Evolutionary conservation across 2,888 invertebrate species (phyloP), one percentile per base, ranked within the genome.

Genomic region (Drosophila bunnanda): DNA sequence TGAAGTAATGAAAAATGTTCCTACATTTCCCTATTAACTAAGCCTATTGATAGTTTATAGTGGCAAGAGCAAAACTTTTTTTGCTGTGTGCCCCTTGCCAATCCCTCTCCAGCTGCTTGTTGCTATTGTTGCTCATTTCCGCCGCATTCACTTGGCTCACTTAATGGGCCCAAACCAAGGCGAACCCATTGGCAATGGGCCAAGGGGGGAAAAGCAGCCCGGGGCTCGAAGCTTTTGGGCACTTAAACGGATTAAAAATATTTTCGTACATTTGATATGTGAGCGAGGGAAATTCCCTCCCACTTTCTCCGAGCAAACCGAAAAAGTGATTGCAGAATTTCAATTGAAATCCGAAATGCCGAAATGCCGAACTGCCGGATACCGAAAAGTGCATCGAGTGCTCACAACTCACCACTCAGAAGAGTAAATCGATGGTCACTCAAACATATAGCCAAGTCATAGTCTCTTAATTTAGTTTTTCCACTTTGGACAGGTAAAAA

Each of bases 231-330:
- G 53, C 61, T 48, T 68, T 62, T 54, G 64, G 56, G 88, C 86
- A 88, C 89, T 89, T 90, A 89, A 89, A 89, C 82, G 90, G 87
- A 88, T 88, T 89, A 88, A 90, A 88, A 84, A 89, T 89, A 88
- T 89, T 89, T 67, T 89, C 80, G 77, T 84, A 76, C 88, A 80
- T 87, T 84, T 79, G 82, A 87, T 89, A 82, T 89, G 89, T 79
- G 82, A 70, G 74, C 60, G 59, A 65, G 76, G 59, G 69, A 76
- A 88, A 82, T 77, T 68, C 12, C 30, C 65, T 13, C 6, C 34
- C 50, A 30, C 44, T 38, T 43, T 53, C 52, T 25, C n/a, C 34
- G 32, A 34, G 71, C 60, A 43, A 52, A 71, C 50, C 43, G 72
- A 52, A 74, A 65, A 52, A 56, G 71, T 73, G 66, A 71, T 74